Percentiles rank a stretch among this genome's conserved stretches.
Evolutionary conservation across 2,888 invertebrate genomes (phyloP).

Genomic region (Dichetophora obliterata): DNA sequence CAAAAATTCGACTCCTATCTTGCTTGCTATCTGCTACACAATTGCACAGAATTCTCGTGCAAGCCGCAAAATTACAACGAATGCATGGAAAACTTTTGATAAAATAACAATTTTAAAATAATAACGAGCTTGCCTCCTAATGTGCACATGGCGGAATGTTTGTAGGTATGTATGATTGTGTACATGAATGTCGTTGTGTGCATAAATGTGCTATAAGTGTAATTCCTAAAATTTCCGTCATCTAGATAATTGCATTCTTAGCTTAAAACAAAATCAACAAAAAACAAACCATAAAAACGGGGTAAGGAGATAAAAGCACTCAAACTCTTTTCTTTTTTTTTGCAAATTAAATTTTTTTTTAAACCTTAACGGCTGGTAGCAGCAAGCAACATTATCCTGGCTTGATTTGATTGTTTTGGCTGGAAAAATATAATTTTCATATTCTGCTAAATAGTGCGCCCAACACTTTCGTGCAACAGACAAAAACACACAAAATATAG

Average conservation of each 20-base stretch:
- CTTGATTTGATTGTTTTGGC: not conserved
- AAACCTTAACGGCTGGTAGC: not conserved
- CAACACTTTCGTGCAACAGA: not conserved
- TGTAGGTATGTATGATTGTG: no score
- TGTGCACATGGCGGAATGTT: not conserved
- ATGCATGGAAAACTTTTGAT: slow-evolving; percentile 5
- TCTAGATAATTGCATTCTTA: slow-evolving; percentile 12
- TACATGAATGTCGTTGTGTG: no score
- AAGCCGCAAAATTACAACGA: slow-evolving; percentile 3
- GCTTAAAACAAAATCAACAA: not conserved
- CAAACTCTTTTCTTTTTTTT: not conserved
- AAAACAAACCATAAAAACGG: not conserved
- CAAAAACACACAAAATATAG: no score
- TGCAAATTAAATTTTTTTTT: not conserved
- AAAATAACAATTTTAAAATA: slow-evolving; percentile 23
- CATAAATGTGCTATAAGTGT: no score
- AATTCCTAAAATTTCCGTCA: no score
- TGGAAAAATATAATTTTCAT: slow-evolving; percentile 7
- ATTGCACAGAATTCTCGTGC: not conserved
- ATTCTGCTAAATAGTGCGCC: not conserved
- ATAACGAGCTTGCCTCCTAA: slow-evolving; percentile 10
- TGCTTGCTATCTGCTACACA: not conserved
- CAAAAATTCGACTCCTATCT: slow-evolving; percentile 12
- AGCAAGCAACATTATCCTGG: not conserved
- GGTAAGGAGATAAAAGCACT: no score